A percentile compares a stretch with the other conserved stretches of the same genome.
Evolutionary conservation across 2,797 vertebrate genomes (phyloP).

Genomic region (Silurus aristotelis): DNA sequence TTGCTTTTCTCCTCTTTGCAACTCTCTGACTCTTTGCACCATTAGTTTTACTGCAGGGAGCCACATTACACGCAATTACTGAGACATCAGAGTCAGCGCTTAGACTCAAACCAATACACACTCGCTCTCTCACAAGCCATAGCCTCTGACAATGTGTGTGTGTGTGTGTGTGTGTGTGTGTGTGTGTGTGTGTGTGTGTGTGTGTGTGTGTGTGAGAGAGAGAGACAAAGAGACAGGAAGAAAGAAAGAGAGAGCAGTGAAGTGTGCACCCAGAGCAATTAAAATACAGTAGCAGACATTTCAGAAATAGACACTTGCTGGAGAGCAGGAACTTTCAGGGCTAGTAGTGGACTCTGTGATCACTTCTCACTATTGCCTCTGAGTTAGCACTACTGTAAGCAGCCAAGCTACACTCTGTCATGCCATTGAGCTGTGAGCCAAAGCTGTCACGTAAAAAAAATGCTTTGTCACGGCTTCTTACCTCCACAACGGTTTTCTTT

Average conservation of each 20-base stretch:
- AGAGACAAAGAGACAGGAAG: background rate
- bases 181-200: background rate
- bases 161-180: conserved; percentile 1
- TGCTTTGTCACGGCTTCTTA: conserved; percentile 15
- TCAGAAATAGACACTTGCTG: conserved; percentile 27
- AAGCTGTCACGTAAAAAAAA: conserved; percentile 32
- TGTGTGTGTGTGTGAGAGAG: background rate
- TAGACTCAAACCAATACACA: conserved; percentile 72
- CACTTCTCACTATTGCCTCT: conserved; percentile 2
- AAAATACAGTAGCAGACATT: conserved; percentile 32
- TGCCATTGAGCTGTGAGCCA: conserved; percentile 13
- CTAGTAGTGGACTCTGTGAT: conserved; percentile 6
- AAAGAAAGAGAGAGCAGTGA: background rate
- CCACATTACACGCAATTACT: conserved; percentile 78
- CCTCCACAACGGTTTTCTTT: conserved; percentile 10
- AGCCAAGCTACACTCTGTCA: conserved; percentile 19
- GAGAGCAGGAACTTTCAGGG: conserved; percentile 18
- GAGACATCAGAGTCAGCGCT: conserved; percentile 75
- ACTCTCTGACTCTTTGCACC: conserved; percentile 69
- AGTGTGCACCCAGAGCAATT: conserved; percentile 32
- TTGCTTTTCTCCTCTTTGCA: conserved; percentile 51
- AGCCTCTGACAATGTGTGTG: background rate
- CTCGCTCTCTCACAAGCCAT: conserved; percentile 28
- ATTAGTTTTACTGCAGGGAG: conserved; percentile 78
- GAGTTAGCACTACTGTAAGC: conserved; percentile 21